Evolutionary conservation across 2,797 vertebrate species (phyloP).

Genomic region (Chaunax sp.): DNA sequence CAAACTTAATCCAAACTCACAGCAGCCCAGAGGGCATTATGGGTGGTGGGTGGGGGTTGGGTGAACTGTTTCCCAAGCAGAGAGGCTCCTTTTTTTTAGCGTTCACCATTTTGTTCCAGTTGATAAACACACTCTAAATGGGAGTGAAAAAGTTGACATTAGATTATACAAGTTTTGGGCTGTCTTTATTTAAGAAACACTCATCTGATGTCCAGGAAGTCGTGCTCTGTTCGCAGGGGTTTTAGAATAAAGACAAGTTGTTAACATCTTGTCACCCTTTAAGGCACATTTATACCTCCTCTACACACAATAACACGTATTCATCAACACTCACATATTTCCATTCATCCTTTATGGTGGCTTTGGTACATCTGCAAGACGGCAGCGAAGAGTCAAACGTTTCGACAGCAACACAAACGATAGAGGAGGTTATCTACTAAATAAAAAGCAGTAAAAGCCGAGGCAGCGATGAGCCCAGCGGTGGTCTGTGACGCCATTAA

Average conservation of each 20-base stretch:
- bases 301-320: no score
- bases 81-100: slow-evolving; percentile 67
- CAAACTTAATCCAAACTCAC: slow-evolving; percentile 83
- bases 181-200: not conserved
- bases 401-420: no score
- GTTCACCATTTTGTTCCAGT: slow-evolving; percentile 51
- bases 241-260: slow-evolving; percentile 9
- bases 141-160: slow-evolving; percentile 15
- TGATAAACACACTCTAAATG: slow-evolving; percentile 49
- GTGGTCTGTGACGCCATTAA: no score
- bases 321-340: no score
- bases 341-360: no score
- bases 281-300: no score
- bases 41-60: slow-evolving; percentile 76
- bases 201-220: not conserved
- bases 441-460: no score
- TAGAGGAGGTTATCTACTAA: no score
- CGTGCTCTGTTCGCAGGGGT: not conserved
- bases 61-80: slow-evolving; percentile 63
- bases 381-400: no score
- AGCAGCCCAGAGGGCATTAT: slow-evolving; percentile 77
- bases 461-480: no score
- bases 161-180: not conserved
- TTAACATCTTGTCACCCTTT: not conserved
- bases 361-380: no score